Conservation (phyloP, 2,797 vertebrate species). For the Hydrolagus colliei region DNA sequence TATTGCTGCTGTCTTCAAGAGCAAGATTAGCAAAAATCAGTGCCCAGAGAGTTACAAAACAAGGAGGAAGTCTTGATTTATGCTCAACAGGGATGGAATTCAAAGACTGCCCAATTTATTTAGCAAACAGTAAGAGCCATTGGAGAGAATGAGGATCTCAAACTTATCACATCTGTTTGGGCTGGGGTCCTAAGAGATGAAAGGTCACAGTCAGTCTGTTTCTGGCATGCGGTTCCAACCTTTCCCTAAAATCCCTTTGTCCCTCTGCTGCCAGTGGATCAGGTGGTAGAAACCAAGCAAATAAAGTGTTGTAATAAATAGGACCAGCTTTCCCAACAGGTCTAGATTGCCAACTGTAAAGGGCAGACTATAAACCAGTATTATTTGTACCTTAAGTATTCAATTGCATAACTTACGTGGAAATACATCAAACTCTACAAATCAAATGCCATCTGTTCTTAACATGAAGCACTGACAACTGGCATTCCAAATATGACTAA, state of each 20-base stretch:
- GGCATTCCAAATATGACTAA: conserved; percentile 14
- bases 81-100: background rate
- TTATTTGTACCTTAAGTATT: background rate
- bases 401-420: background rate
- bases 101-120: background rate
- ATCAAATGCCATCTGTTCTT: conserved; percentile 9
- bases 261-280: background rate
- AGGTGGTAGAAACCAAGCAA: background rate
- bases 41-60: background rate
- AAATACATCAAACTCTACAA: background rate
- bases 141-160: background rate
- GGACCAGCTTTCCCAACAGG: background rate
- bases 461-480: background rate
- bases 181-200: background rate
- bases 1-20: background rate
- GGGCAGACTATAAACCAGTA: background rate
- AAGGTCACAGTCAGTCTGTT: background rate
- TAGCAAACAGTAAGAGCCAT: background rate
- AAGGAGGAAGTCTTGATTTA: background rate
- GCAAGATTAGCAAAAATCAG: background rate
- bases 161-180: background rate
- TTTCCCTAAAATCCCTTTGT: background rate
- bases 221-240: background rate
- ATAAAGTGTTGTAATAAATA: background rate
- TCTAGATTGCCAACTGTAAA: too few relatives aligned